These are phyloP conservation scores for Uria lomvia DNA, from an alignment of 2,113 vertebrate genomes.

Conservation along the genomic window DNA sequence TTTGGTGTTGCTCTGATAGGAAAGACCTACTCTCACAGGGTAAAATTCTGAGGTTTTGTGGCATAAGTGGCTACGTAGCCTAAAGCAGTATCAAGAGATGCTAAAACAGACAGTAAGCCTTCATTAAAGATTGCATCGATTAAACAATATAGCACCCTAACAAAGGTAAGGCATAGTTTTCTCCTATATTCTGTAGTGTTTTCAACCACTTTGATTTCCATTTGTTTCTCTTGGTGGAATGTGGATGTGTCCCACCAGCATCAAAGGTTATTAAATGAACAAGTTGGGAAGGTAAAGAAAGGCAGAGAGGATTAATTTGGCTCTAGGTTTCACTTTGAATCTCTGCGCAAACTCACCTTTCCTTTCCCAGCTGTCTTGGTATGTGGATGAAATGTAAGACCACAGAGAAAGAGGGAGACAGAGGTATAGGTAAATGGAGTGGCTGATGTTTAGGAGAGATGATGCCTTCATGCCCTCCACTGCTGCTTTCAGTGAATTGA, in stretches of 20 bases:
- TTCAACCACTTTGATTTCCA: not conserved
- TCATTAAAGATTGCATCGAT: not conserved
- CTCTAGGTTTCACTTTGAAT: not conserved
- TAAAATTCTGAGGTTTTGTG: not conserved
- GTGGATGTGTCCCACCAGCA: not conserved
- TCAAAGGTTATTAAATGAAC: not conserved
- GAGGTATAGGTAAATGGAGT: not conserved
- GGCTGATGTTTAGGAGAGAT: not conserved
- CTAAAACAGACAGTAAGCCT: not conserved
- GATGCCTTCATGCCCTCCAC: slow-evolving; percentile 3
- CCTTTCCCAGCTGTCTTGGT: not conserved
- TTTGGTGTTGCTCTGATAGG: not conserved
- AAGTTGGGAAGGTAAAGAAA: not conserved
- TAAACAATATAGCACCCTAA: not conserved
- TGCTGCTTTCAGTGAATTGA: not conserved
- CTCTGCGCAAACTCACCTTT: not conserved
- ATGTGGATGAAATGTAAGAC: not conserved
- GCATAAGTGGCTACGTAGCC: not conserved
- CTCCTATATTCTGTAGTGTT: not conserved
- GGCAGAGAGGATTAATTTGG: not conserved
- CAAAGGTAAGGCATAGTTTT: not conserved
- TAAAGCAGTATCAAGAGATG: not conserved
- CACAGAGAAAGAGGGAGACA: not conserved
- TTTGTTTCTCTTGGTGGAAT: not conserved
- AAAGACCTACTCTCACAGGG: not conserved